Base-by-base conservation (phyloP, 2,888 invertebrate species). In the Melinaea marsaeus region DNA sequence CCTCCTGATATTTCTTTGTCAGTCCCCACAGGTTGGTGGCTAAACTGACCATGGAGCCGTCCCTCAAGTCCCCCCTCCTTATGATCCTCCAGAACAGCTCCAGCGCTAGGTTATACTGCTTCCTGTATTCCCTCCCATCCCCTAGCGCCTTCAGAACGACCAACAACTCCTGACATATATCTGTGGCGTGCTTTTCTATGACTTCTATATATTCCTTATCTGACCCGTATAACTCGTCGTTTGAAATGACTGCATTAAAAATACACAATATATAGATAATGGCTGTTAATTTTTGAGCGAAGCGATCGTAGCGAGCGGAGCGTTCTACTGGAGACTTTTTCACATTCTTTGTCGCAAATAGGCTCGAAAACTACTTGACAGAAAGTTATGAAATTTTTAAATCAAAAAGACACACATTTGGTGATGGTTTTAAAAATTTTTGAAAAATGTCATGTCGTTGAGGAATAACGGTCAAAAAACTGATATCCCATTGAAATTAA, bases 201-300 rank as follows among this genome's bases (percentile, higher is more conserved):
- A 96, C 96, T 2, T 90, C 87, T 58, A 98, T 88, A 80, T 97
- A 98, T 84, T 97, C 96, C 13, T 94, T 92, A 86, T 98, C 98
- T 11, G 95, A 94, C 6, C 98, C 98, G 79, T 98, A 99, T 51
- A 99, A 87, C 63, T 95, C 93, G 83, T 99, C 98, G 80, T 99
- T 99, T 3, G 98, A 97, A 77, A 98, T 95, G 67, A 98, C 97
- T 94, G 72, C 75, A 89, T 88, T 3, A 34, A 56, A 55, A 54
- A 7, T 45, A 37, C 42, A 42, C 42, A 22, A 22, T 22, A 22
- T 22, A 22, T 22, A 22, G 22, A 22, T 22, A 22, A 22, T 22
- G 22, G 22, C 1, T 22, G 22, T 22, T 22, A 22, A 22, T 22
- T 22, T 22, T 22, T 22, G 22, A 22, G 22, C 1, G 0, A 1